phyloP scores from a whole-genome alignment of 2,888 invertebrate species.

The Linnaemya vulpina region DNA sequence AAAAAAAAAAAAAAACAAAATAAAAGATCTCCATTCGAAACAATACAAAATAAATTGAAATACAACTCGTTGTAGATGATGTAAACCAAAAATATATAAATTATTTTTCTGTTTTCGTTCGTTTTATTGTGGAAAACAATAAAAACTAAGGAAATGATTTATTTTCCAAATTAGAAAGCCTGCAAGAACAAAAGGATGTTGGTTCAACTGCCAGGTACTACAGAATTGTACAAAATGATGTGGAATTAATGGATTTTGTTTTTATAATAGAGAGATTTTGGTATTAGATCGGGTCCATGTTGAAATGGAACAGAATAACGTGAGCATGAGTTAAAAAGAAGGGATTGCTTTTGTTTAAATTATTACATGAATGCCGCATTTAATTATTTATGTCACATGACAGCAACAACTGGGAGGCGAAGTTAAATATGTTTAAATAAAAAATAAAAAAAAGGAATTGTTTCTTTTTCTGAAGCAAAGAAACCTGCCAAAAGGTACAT shows the following conservation, averaged over 20 bases:
- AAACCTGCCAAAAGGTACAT: no score
- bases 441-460: no score
- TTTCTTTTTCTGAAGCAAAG: no score
- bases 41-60: conserved; percentile 58
- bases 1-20: conserved; percentile 29
- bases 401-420: no score
- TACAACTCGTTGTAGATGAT: conserved; percentile 19
- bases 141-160: conserved; percentile 3
- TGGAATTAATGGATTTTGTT: neutral
- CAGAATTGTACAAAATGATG: conserved; percentile 3
- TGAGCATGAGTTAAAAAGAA: no score
- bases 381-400: no score
- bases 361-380: no score
- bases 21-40: conserved; percentile 32
- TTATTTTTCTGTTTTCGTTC: no score
- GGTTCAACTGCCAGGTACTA: neutral
- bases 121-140: conserved; percentile 7
- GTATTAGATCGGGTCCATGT: neutral
- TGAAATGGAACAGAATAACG: no score
- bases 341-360: no score
- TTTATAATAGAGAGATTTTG: neutral
- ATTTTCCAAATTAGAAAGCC: conserved; percentile 10
- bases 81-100: conserved; percentile 30
- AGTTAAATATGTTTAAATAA: no score
- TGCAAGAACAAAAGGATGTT: neutral